Evolutionary conservation across 2,797 vertebrate genomes (phyloP), one percentile per base, ranked within the genome.

Genomic region (Graptemys geographica): DNA sequence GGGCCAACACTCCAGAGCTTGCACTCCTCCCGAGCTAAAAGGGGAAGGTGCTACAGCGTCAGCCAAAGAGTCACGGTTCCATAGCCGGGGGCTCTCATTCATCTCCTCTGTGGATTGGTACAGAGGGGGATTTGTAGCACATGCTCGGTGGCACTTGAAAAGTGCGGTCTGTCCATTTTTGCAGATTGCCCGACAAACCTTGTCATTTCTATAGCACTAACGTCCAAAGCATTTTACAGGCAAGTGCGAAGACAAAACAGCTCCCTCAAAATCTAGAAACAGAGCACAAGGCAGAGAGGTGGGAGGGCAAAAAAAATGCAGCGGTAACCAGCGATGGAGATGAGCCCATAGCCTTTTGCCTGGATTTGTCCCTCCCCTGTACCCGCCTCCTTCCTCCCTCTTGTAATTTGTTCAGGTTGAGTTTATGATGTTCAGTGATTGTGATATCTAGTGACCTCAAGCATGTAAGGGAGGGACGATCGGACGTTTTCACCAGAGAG

Each of bases 391-490:
- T 27, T 56, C 52, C 23, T 25, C 2, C 21, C 15, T 41, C 37
- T 33, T 37, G 69, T 47, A 5, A 74, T 78, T 23, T 0, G 31
- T 62, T 62, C 56, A 0, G 0, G 0, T 37, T 47, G 19, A 13
- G 11, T 53, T 82, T 7, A 0, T 8, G 12, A 52, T 49, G 47
- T 65, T 47, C n/a, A 41, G 19, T 10, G 90, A 6, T 1, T 0
- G 0, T 0, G 3, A 6, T 18, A 25, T 37, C 2, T 1, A 1
- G 3, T 0, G 0, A 1, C 79, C 21, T 86, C 92, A 87, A 11
- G 79, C 65, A 31, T 57, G 69, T 49, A 87, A 2, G 0, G 90
- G 79, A 33, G 12, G 21, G 89, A 21, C 23, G 49, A 4, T 8
- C 51, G 62, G 84, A 59, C 82, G 31, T 12, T 15, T 4, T 1